Percentiles rank a stretch among this genome's conserved stretches.
These are phyloP conservation scores for Glaucomys volans DNA, from an alignment of 2,113 vertebrate species.

Conservation along the genomic window DNA sequence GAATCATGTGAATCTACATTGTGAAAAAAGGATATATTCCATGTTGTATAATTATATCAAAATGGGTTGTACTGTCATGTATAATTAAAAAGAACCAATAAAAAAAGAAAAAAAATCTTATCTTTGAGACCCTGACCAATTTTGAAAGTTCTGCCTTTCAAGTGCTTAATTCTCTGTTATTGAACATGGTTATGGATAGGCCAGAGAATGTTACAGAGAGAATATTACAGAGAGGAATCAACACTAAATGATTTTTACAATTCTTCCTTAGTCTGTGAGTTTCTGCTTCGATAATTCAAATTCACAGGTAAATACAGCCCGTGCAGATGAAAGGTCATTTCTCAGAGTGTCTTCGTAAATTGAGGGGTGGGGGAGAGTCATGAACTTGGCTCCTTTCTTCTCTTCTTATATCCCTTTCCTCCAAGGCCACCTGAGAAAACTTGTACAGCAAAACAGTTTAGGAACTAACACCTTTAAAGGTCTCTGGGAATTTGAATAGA, in stretches of 20 bases:
- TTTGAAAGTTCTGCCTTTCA: background rate
- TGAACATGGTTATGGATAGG: background rate
- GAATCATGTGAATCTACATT: too few species aligned
- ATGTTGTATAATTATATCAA: too few species aligned
- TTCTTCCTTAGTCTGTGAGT: background rate
- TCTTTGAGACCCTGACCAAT: background rate
- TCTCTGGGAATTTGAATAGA: conserved; percentile 66
- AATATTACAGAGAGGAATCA: background rate
- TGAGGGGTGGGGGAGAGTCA: background rate
- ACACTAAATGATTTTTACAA: background rate
- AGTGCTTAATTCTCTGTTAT: background rate
- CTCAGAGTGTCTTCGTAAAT: conserved; percentile 8
- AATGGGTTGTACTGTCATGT: too few species aligned
- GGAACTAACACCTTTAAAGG: conserved; percentile 61
- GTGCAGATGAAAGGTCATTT: conserved; percentile 6
- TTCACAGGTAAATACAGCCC: background rate
- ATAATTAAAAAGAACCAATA: too few species aligned
- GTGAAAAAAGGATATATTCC: too few species aligned
- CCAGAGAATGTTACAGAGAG: background rate
- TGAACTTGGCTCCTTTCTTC: conserved; percentile 25
- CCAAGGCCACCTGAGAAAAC: conserved; percentile 30
- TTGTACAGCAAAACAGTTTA: background rate
- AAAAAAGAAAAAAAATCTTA: too few species aligned
- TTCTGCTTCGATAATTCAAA: conserved; percentile 28
- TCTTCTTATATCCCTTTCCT: background rate